Percentiles rank a stretch among this genome's conserved stretches.
These are phyloP conservation scores for Scaptomyza parva DNA, from an alignment of 2,888 invertebrate genomes.

Conservation along the genomic window DNA sequence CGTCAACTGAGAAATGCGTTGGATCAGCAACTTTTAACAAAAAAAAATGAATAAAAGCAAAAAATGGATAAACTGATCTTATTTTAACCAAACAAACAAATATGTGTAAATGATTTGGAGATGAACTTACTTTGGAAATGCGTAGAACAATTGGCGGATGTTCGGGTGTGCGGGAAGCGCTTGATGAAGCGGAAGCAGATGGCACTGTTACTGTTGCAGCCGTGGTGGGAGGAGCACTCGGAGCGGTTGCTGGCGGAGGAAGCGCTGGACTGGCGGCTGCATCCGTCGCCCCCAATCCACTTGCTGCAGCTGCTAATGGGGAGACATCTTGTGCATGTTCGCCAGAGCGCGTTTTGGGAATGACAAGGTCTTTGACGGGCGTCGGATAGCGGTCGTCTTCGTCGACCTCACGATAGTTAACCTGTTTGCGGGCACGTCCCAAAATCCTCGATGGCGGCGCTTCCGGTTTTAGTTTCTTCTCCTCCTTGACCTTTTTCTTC, in stretches of 20 bases:
- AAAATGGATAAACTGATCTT: no score
- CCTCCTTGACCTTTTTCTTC: slow-evolving; percentile 82
- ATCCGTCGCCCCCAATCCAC: slow-evolving; percentile 24
- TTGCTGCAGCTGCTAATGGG: slow-evolving; percentile 61
- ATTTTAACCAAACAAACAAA: background rate
- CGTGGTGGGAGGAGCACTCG: slow-evolving; percentile 2
- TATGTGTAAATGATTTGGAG: background rate
- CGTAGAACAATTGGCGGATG: slow-evolving; percentile 94
- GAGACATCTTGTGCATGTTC: slow-evolving; percentile 38
- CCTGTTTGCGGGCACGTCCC: slow-evolving; percentile 87
- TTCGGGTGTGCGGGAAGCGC: slow-evolving; percentile 82
- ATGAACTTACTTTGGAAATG: slow-evolving; percentile 89
- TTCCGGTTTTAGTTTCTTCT: slow-evolving; percentile 83
- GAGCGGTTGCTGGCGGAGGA: slow-evolving; percentile 62
- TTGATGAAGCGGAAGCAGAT: slow-evolving; percentile 53
- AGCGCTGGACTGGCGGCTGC: slow-evolving; percentile 48
- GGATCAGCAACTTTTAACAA: background rate
- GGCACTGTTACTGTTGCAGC: slow-evolving; percentile 35
- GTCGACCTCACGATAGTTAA: slow-evolving; percentile 88
- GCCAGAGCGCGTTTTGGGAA: slow-evolving; percentile 83
- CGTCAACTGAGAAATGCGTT: slow-evolving; percentile 12
- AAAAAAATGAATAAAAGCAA: no score
- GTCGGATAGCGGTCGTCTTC: slow-evolving; percentile 83
- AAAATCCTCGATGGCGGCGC: slow-evolving; percentile 82
- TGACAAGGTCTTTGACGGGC: slow-evolving; percentile 82